Conservation (phyloP, 30 jellyfish, hydroid and myxozoan genomes). For the Chironex yamaguchii region DNA sequence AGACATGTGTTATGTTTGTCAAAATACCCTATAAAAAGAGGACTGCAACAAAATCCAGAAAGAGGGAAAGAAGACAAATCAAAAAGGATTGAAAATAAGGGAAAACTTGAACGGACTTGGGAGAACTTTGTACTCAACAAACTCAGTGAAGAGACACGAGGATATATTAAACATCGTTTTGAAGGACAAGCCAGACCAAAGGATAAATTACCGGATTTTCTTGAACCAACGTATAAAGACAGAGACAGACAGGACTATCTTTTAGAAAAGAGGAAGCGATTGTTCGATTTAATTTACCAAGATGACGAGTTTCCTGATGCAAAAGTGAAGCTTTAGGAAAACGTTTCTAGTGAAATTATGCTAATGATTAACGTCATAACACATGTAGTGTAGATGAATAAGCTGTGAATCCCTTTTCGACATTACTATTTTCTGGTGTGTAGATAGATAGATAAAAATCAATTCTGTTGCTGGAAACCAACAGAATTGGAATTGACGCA, state of each 20-base stretch:
- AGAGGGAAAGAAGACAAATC: too few species aligned
- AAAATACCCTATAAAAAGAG: too few species aligned
- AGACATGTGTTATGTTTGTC: too few species aligned
- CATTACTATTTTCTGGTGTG: too few species aligned
- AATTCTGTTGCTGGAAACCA: too few species aligned
- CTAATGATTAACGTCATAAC: too few species aligned
- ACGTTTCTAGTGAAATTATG: background rate
- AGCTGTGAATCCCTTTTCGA: too few species aligned
- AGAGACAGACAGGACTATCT: conserved; percentile 66
- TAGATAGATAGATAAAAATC: too few species aligned
- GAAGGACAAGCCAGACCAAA: conserved; percentile 76
- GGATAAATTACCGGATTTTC: conserved; percentile 62
- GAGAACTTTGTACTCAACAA: conserved; percentile 57
- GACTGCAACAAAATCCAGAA: too few species aligned
- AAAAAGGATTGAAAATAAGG: too few species aligned
- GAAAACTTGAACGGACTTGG: conserved; percentile 77
- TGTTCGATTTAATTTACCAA: conserved; percentile 65
- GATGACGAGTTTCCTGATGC: conserved; percentile 80
- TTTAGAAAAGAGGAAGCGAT: conserved; percentile 39
- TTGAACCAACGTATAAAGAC: conserved; percentile 68
- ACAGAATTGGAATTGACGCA: too few species aligned
- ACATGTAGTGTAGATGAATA: too few species aligned
- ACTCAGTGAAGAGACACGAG: conserved; percentile 63
- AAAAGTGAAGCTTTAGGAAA: conserved; percentile 33
- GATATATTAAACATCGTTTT: conserved; percentile 66